Conservation (phyloP, 37 sponge, comb jelly and placozoan species). For the Axinella damicornis region DNA sequence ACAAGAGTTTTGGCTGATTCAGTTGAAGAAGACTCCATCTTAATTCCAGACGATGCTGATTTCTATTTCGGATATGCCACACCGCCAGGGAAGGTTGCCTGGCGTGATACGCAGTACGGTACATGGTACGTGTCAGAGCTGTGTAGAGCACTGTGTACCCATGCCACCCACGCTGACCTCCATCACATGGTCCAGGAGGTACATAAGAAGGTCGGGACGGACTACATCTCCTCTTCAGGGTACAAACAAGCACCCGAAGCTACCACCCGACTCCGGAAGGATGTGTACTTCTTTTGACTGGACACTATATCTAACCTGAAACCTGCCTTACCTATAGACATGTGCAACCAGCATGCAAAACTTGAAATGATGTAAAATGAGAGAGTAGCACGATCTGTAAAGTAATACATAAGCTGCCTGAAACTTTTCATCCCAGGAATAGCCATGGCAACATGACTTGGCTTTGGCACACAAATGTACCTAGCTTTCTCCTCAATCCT, state of each 20-base stretch:
- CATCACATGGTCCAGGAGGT: conserved; percentile 39
- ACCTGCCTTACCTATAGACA: too few relatives aligned
- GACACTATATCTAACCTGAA: too few relatives aligned
- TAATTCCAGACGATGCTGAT: conserved; percentile 61
- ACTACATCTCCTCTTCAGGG: conserved; percentile 13
- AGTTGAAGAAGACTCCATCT: conserved; percentile 18
- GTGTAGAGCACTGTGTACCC: conserved; percentile 19
- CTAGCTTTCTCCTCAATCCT: too few relatives aligned
- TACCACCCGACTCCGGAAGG: conserved; percentile 15
- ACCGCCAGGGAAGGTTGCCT: conserved; percentile 29
- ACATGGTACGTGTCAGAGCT: conserved; percentile 62
- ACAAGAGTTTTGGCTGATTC: conserved; percentile 7
- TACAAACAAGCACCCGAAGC: conserved; percentile 38
- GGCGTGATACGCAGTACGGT: conserved; percentile 47
- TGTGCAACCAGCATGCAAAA: too few relatives aligned
- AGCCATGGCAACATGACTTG: too few relatives aligned
- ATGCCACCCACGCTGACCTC: conserved; percentile 10
- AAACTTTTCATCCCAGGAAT: too few relatives aligned
- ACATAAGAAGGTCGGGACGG: conserved; percentile 1
- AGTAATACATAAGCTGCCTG: too few relatives aligned
- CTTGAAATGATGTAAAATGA: too few relatives aligned
- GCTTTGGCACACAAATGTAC: too few relatives aligned
- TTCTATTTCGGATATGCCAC: conserved; percentile 65
- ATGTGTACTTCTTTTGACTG: conserved; percentile 15
- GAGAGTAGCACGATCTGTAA: too few relatives aligned